Conservation (phyloP, 2,888 invertebrate genomes). For the Theretra japonica region DNA sequence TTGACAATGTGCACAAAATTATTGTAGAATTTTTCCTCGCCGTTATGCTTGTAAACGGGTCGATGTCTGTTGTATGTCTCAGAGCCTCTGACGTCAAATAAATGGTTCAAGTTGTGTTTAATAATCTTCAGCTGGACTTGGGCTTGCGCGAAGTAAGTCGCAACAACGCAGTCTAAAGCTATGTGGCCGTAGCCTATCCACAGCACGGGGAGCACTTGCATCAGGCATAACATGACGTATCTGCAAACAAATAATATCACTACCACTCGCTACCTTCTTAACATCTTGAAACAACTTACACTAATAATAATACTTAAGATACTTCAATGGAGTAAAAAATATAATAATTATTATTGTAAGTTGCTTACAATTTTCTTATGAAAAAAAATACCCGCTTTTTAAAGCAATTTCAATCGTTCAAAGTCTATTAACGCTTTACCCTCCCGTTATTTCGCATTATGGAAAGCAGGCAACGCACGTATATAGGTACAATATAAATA, state of each 20-base stretch:
- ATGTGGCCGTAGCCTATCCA: conserved; percentile 56
- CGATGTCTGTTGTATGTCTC: neutral
- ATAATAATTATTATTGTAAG: too few relatives aligned
- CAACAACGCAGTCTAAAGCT: conserved; percentile 48
- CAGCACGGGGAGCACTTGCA: conserved; percentile 42
- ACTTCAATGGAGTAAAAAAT: too few relatives aligned
- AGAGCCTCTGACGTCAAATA: conserved; percentile 40
- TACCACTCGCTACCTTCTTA: neutral
- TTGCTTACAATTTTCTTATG: too few relatives aligned
- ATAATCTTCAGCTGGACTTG: conserved; percentile 57
- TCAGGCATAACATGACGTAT: conserved; percentile 42
- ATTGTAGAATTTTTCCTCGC: conserved; percentile 39
- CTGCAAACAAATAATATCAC: conserved; percentile 42
- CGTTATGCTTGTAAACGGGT: conserved; percentile 43
- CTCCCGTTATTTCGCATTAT: too few relatives aligned
- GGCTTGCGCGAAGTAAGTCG: conserved; percentile 55
- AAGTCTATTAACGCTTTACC: too few relatives aligned
- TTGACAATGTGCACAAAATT: conserved; percentile 51
- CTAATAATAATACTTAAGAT: too few relatives aligned
- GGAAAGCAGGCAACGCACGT: too few relatives aligned
- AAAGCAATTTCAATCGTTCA: too few relatives aligned
- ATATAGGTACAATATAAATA: too few relatives aligned
- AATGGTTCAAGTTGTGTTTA: conserved; percentile 51
- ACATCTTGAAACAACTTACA: neutral
- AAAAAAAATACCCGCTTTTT: too few relatives aligned